Evolutionary conservation across 2,888 invertebrate species (phyloP).

Genomic region (Cheilosia variabilis): DNA sequence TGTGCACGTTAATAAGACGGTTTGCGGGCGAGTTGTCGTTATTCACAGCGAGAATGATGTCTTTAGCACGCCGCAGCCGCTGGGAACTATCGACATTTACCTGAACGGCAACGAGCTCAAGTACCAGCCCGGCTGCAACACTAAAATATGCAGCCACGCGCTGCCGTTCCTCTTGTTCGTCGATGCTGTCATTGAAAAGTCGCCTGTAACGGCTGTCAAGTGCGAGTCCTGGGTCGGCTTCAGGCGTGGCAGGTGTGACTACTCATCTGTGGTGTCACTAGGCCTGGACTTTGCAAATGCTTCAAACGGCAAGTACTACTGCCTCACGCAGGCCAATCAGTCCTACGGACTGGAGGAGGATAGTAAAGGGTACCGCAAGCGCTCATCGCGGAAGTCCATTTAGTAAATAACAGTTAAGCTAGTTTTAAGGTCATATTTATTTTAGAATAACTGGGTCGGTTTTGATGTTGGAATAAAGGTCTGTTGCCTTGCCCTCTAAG

Average conservation of each 20-base stretch:
- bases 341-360: slow-evolving; percentile 19
- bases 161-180: slow-evolving; percentile 81
- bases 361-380: slow-evolving; percentile 10
- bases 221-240: slow-evolving; percentile 45
- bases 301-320: slow-evolving; percentile 36
- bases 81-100: slow-evolving; percentile 81
- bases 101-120: slow-evolving; percentile 81
- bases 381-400: not conserved
- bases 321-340: slow-evolving; percentile 22
- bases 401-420: no score
- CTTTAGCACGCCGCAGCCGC: slow-evolving; percentile 78
- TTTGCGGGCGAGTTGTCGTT: slow-evolving; percentile 78
- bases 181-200: slow-evolving; percentile 77
- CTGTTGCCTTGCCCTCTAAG: no score
- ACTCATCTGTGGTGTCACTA: slow-evolving; percentile 32
- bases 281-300: slow-evolving; percentile 39
- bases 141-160: slow-evolving; percentile 80
- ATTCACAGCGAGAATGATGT: slow-evolving; percentile 81
- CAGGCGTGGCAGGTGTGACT: slow-evolving; percentile 50
- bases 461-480: no score
- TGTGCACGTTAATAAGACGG: slow-evolving; percentile 77
- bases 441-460: no score
- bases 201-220: slow-evolving; percentile 27
- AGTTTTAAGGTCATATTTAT: no score
- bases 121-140: slow-evolving; percentile 80